Conservation (phyloP, 2,797 vertebrate species). For the Pogoniulus pusillus region DNA sequence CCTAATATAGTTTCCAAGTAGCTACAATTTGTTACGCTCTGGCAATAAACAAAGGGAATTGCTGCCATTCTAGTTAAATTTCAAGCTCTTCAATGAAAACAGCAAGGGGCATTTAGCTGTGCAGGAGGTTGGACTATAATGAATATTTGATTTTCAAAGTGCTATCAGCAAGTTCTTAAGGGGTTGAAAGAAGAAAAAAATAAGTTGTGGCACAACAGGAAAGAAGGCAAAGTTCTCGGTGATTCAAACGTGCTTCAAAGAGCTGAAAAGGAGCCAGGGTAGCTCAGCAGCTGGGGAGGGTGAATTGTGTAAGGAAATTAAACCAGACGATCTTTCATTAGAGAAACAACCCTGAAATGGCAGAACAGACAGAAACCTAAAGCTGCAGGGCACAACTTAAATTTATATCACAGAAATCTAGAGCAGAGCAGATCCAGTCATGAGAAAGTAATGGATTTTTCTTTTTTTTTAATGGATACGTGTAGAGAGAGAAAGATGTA, state of each 20-base stretch:
- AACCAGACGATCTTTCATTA: conserved; percentile 28
- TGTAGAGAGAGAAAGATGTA: not conserved
- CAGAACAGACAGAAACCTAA: conserved; percentile 9
- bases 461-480: not conserved
- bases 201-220: conserved; percentile 24
- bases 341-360: conserved; percentile 14
- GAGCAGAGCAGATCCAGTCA: not conserved
- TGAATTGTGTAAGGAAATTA: not conserved
- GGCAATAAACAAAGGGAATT: conserved; percentile 47
- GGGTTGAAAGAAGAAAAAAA: conserved; percentile 4
- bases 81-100: conserved; percentile 48
- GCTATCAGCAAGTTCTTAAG: conserved; percentile 25
- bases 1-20: conserved; percentile 46
- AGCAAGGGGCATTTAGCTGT: conserved; percentile 48
- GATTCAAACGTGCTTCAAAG: not conserved
- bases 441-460: not conserved
- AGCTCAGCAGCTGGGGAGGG: not conserved
- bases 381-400: not conserved
- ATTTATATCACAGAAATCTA: not conserved
- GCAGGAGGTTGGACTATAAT: not conserved
- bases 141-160: conserved; percentile 55
- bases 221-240: conserved; percentile 5
- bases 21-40: conserved; percentile 36
- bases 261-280: not conserved
- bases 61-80: conserved; percentile 31